Conservation (phyloP, 2,888 invertebrate genomes). For the Crematogaster levior region DNA sequence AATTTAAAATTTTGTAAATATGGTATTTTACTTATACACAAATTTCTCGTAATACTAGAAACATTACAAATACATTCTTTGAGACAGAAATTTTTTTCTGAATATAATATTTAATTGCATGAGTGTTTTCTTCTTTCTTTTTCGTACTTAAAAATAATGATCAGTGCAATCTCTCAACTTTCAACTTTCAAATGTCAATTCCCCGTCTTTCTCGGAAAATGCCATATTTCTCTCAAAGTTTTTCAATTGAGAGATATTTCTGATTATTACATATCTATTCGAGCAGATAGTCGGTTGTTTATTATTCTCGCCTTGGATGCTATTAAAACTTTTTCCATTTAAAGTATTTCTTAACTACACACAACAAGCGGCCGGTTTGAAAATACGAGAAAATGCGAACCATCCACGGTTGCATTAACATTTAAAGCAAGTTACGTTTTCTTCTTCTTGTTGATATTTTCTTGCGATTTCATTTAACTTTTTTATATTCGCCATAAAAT, state of each 20-base stretch:
- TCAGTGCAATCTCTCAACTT: not conserved
- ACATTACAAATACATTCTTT: not conserved
- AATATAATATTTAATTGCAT: not conserved
- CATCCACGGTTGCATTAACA: conserved; percentile 44
- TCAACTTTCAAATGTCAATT: not conserved
- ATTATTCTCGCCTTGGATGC: conserved; percentile 57
- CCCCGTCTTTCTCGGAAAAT: not conserved
- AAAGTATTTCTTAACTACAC: conserved; percentile 52
- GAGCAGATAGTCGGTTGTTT: conserved; percentile 51
- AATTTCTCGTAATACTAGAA: not conserved
- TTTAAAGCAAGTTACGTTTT: conserved; percentile 48
- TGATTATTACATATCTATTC: conserved; percentile 54
- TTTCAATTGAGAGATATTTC: conserved; percentile 42
- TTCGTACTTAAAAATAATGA: not conserved
- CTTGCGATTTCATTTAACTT: conserved; percentile 8
- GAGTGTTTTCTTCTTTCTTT: not conserved
- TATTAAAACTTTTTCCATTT: conserved; percentile 73
- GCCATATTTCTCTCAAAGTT: conserved; percentile 29
- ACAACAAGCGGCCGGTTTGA: conserved; percentile 23
- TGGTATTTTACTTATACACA: not conserved
- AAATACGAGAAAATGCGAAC: conserved; percentile 27
- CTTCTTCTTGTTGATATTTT: not conserved
- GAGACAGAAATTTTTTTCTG: too few species aligned
- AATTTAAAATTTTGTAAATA: conserved; percentile 11
- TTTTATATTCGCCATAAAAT: not conserved